Conservation (phyloP, 2,113 vertebrate species). For the Serilophus lunatus region DNA sequence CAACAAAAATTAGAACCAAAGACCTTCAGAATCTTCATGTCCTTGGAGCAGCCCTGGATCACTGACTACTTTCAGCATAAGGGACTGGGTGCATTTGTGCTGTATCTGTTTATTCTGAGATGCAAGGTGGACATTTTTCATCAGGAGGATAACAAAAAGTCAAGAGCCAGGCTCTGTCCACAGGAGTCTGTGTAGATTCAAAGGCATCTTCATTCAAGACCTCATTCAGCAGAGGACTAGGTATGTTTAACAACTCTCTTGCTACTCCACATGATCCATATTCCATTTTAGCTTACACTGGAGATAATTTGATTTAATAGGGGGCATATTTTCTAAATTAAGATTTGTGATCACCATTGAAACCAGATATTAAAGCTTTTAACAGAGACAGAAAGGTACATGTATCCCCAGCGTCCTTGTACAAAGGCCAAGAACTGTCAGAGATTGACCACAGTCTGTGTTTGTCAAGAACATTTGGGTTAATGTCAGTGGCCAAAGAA, state of each 20-base stretch:
- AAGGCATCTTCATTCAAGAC: background rate
- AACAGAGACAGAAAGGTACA: background rate
- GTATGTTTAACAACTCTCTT: background rate
- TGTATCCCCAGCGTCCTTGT: background rate
- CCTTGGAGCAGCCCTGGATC: background rate
- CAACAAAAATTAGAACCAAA: background rate
- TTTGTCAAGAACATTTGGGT: background rate
- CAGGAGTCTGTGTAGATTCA: background rate
- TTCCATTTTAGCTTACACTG: background rate
- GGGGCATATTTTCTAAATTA: background rate
- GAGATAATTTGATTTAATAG: background rate
- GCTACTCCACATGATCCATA: background rate
- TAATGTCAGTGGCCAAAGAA: background rate
- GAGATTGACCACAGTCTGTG: background rate
- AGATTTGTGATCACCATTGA: background rate
- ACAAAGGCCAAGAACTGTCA: background rate
- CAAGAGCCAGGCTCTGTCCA: background rate
- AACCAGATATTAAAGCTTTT: background rate
- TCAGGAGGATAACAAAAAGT: background rate
- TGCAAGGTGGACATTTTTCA: background rate
- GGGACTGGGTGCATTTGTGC: background rate
- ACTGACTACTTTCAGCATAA: background rate
- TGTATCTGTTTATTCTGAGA: background rate
- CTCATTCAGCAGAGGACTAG: background rate
- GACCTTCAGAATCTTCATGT: background rate